Evolutionary conservation across 2,888 invertebrate genomes (phyloP).

Genomic region (Drosophila recens): DNA sequence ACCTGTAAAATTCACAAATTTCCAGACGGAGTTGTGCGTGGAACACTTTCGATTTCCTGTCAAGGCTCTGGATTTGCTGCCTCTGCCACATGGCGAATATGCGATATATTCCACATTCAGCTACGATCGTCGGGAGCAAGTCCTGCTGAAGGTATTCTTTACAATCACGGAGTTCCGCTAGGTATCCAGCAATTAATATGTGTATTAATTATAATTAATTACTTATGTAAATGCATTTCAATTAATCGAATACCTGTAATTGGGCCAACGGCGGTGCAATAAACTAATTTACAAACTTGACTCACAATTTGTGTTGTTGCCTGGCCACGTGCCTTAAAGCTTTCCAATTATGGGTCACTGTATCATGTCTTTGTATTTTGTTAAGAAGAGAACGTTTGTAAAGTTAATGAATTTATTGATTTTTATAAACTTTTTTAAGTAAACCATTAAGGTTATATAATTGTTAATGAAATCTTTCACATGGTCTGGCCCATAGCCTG

Average conservation of each 20-base stretch:
- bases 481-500: slow-evolving; percentile 27
- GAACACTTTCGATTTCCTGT: slow-evolving; percentile 68
- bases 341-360: slow-evolving; percentile 43
- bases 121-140: slow-evolving; percentile 38
- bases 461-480: slow-evolving; percentile 33
- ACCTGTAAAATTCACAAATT: not conserved
- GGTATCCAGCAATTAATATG: not conserved
- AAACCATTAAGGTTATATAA: slow-evolving; percentile 18
- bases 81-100: slow-evolving; percentile 70
- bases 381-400: slow-evolving; percentile 7
- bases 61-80: slow-evolving; percentile 57
- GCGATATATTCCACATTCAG: slow-evolving; percentile 67
- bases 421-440: not conserved
- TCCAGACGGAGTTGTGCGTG: slow-evolving; percentile 52
- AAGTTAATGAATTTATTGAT: slow-evolving; percentile 3
- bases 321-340: slow-evolving; percentile 19
- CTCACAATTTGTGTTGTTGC: slow-evolving; percentile 7
- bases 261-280: slow-evolving; percentile 57
- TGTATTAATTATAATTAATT: slow-evolving; percentile 9
- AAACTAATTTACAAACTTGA: slow-evolving; percentile 62
- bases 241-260: slow-evolving; percentile 48
- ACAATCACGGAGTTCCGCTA: slow-evolving; percentile 59
- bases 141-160: slow-evolving; percentile 61
- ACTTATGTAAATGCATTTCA: slow-evolving; percentile 26
- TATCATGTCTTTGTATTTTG: slow-evolving; percentile 29